Evolutionary conservation across 2,113 vertebrate genomes (phyloP), one percentile per base, ranked within the genome.

Genomic region (Neomonachus schauinslandi): DNA sequence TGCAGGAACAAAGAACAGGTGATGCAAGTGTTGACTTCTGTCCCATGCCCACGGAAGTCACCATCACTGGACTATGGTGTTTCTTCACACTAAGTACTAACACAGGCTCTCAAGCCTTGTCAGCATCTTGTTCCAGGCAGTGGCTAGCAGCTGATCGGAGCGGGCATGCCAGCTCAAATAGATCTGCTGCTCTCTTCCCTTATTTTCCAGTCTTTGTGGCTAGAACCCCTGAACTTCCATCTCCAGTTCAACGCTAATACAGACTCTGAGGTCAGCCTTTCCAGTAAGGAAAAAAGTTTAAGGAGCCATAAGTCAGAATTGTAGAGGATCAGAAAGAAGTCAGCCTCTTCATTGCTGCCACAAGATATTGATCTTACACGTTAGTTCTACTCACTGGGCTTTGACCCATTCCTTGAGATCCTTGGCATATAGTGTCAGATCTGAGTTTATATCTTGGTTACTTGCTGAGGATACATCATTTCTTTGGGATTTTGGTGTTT

Each of bases 1-100:
- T 22, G 7, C 10, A 55, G n/a, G 55, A 53, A 31, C 13, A 1
- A 33, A 4, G 26, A 85, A 5, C 22, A 14, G 0, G 1, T 8
- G 33, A 42, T 31, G 15, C 19, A 5, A 12, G 24, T 28, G 31
- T 9, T 42, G 46, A 33, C 36, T 6, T 81, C 76, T 57, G 21
- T 53, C 24, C 39, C 9, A 3, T 16, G n/a, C 7, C n/a, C 33
- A 11, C 16, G 1, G 21, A 15, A 63, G 57, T 31, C 46, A 18
- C 11, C 7, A 4, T 81, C 71, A 31, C 12, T 69, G 33, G 13
- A 74, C 0, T 26, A 3, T 51, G n/a, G 31, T n/a, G 7, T 26
- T 4, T 12, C 51, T 55, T 46, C 16, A 61, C 14, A 55, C 7
- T 19, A 2, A 46, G 11, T 6, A 51, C 51, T 57, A n/a, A 14